Evolutionary conservation across 1,140 invertebrate species (phyloP).

Genomic region (Myzus persicae): DNA sequence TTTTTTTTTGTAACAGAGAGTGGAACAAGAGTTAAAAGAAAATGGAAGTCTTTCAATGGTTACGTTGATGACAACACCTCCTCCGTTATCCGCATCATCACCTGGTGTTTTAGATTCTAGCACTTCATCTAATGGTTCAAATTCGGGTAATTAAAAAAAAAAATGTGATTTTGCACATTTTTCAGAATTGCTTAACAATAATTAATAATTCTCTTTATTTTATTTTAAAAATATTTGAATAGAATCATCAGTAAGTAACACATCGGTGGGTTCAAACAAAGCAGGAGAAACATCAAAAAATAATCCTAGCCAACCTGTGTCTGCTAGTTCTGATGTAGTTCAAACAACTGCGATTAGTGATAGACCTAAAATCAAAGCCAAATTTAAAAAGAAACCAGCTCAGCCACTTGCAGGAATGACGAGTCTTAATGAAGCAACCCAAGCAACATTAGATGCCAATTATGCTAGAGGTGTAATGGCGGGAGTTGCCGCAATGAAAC

Average conservation of each 20-base stretch:
- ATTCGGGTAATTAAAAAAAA: constrained; percentile 37
- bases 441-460: constrained; percentile 60
- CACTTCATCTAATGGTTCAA: constrained; percentile 57
- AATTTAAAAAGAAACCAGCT: constrained; percentile 75
- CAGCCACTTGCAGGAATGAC: not conserved
- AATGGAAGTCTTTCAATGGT: constrained; percentile 66
- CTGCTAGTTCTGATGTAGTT: constrained; percentile 51
- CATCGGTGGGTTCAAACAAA: constrained; percentile 38
- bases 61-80: constrained; percentile 46
- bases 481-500: constrained; percentile 61
- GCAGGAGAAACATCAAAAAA: constrained; percentile 31
- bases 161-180: too few relatives aligned
- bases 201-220: not conserved
- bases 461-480: constrained; percentile 63
- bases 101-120: constrained; percentile 64
- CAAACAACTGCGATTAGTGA: constrained; percentile 80
- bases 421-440: constrained; percentile 60
- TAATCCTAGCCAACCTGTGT: constrained; percentile 42
- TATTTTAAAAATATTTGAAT: not conserved
- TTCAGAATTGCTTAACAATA: not conserved
- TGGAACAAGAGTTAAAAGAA: constrained; percentile 77
- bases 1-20: constrained; percentile 67
- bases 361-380: constrained; percentile 79
- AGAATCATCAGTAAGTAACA: not conserved
- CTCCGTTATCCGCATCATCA: constrained; percentile 61